Percentiles rank a stretch among this genome's conserved stretches.
These are phyloP conservation scores for Pelochelys cantorii DNA, from an alignment of 2,797 vertebrate genomes.

Conservation along the genomic window DNA sequence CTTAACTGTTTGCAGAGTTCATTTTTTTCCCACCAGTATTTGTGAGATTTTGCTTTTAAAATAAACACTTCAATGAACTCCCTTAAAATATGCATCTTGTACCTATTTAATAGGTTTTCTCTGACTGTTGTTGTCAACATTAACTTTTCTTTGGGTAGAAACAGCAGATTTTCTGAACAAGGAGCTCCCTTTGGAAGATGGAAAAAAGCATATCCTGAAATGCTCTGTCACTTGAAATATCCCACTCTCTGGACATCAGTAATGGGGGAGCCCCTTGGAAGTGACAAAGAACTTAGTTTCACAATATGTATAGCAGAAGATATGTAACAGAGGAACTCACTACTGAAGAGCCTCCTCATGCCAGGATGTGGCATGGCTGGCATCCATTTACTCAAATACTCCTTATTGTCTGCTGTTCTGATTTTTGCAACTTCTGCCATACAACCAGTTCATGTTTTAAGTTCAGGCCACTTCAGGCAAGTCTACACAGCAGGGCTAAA, in stretches of 20 bases:
- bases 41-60: not conserved
- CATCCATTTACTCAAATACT: not conserved
- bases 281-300: constrained; percentile 44
- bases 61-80: not conserved
- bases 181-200: constrained; percentile 31
- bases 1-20: not conserved
- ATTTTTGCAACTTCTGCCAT: not conserved
- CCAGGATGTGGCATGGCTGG: not conserved
- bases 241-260: constrained; percentile 47
- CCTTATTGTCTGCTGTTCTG: not conserved
- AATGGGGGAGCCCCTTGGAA: constrained; percentile 55
- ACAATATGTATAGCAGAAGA: not conserved
- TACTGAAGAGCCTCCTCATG: not conserved
- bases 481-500: no score
- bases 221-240: constrained; percentile 28
- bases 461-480: not conserved
- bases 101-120: constrained; percentile 31
- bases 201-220: constrained; percentile 58
- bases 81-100: not conserved
- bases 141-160: constrained; percentile 43
- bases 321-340: not conserved
- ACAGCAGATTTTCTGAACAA: constrained; percentile 54
- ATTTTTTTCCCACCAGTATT: not conserved
- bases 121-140: not conserved
- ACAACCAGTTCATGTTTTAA: not conserved